These are phyloP conservation scores for Solen grandis DNA, from an alignment of 1,140 invertebrate genomes.

Conservation along the genomic window DNA sequence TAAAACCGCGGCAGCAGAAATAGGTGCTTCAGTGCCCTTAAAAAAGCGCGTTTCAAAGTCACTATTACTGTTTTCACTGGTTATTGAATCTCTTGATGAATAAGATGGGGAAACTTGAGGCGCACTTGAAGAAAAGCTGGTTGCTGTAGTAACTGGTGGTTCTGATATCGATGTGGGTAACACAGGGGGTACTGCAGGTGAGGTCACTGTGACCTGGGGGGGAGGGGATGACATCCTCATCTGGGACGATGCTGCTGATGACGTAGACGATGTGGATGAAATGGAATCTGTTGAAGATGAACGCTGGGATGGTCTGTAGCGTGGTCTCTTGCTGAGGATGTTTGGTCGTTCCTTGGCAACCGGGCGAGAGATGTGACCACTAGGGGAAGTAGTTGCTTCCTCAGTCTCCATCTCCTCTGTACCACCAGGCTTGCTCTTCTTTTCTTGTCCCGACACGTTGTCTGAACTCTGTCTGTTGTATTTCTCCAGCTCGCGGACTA, in stretches of 20 bases:
- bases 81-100: no score
- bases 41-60: not conserved
- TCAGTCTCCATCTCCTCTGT: not conserved
- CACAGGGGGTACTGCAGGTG: not conserved
- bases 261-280: conserved; percentile 48
- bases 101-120: not conserved
- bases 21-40: not conserved
- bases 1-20: conserved; percentile 10
- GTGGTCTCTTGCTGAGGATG: conserved; percentile 73
- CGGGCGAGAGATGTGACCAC: conserved; percentile 28
- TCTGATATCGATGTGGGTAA: not conserved
- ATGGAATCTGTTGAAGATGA: conserved; percentile 46
- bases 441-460: not conserved
- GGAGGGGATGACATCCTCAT: not conserved
- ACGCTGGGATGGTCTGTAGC: conserved; percentile 82
- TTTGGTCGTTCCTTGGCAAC: conserved; percentile 72
- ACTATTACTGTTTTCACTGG: not conserved
- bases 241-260: not conserved
- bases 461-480: conserved; percentile 67
- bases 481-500: conserved; percentile 80
- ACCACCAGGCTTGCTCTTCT: not conserved
- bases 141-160: not conserved
- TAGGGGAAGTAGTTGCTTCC: conserved; percentile 24
- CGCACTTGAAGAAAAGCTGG: not conserved
- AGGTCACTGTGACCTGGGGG: not conserved